Base-by-base conservation (phyloP, 2,888 invertebrate species). In the Limulus polyphemus region DNA sequence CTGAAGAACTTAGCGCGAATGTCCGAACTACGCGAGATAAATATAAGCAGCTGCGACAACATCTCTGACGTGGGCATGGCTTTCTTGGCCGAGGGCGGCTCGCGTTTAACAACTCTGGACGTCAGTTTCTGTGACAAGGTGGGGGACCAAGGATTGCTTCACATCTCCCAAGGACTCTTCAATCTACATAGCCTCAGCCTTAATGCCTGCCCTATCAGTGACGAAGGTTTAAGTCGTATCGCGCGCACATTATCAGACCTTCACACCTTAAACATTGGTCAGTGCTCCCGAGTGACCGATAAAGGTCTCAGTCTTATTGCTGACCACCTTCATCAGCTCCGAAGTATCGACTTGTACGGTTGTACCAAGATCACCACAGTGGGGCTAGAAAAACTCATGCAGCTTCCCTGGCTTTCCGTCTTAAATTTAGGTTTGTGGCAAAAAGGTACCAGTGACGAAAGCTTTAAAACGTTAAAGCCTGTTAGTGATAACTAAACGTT, bases 41-140 rank as follows among this genome's bases (percentile, higher is more conserved):
- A 94, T 76, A 79, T 95, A 66, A 81, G 94, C 69, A 88, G 90
- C 63, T 95, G 94, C 81, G 94, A 94, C 79, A 92, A 91, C 74
- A 88, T 95, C 61, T 88, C 90, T 32, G 93, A 95, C 76, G 85
- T 86, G 55, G 94, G 93, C 32, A 87, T 95, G 79, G 90, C 89
- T 17, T 90, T 90, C 74, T 81, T 95, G 59, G 90, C 93, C 0
- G 93, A 94, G 74, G 91, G 91, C 48, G 90, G 90, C 49, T 81
- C 87, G 68, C 68, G 73, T 49, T 83, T 95, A 68, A 82, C 85
- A 14, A 84, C 87, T 10, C 78, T 95, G 67, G 94, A 95, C 76
- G 90, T 94, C 10, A 92, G 92, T 65, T 95, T 95, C 77, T 95
- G 94, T 80, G 93, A 94, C 79, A 92, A 93, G 79, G 88, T 95